Evolutionary conservation across 35 echinoderm and acorn worm genomes (phyloP), one percentile per base, ranked within the genome.

Genomic region (Stichopus chloronotus): DNA sequence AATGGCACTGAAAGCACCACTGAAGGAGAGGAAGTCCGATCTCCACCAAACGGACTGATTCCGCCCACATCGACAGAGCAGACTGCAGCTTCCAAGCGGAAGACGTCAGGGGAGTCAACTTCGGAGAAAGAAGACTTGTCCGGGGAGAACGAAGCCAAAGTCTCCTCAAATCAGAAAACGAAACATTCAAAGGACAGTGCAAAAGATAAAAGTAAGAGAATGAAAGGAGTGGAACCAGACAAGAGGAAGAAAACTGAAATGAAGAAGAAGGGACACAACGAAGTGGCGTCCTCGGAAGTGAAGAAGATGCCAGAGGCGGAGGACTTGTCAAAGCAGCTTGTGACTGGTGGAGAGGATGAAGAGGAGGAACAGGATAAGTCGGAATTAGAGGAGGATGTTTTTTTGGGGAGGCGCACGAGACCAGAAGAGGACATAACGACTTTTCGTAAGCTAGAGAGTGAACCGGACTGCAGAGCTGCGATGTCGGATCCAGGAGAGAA

Each of bases 401-500:
- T 89, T 89, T 59, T 24, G 22, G 53, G 16, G 57, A 20, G 16
- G 25, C 80, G 65, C 4, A 58, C 59, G 13, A 65, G 65, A 55
- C 30, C 87, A 16, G 20, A n/a, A 58, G 86, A 69, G 58, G 87
- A 89, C 52, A 61, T 22, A 52, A 30, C 57, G 7, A 7, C 16
- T 54, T 89, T 60, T 43, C 22, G 61, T 71, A 61, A 89, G 57
- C 17, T 71, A 5, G n/a, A 24, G 55, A 89, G 52, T 9, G 87
- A 91, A 79, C 16, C 24, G 17, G 90, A 91, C 69, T 21, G 55
- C 14, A 57, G 90, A 59, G 25, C 90, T 21, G 90, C 76, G 5
- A 91, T 91, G 90, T 91, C 90, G 6, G 90, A 91, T 72, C 90
- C 90, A 57, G 90, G 90, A n/a, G 90, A 91, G 58, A 91, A 91